Evolutionary conservation across 1,140 invertebrate genomes (phyloP), one percentile per base, ranked within the genome.

Genomic region (Drosophila micromelanica): DNA sequence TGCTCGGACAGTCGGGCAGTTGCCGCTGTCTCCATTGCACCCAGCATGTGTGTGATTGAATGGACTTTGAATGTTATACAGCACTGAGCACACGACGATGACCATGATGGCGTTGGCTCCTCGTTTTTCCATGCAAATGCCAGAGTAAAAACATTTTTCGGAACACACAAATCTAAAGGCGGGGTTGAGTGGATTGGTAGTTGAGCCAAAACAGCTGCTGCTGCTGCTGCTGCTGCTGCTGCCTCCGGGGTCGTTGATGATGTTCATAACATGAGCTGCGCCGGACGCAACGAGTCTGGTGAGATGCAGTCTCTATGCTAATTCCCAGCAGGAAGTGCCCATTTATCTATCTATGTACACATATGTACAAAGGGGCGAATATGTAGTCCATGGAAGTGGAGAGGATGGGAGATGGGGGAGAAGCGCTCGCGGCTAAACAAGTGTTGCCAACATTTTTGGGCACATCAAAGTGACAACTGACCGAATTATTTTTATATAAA

Each of bases 401-500:
- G 6, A 5, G n/a, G 6, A 15, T 30, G 27, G 17, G 8, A 23
- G 35, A 49, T 59, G 76, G 60, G 38, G 38, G 45, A 64, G 38
- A 42, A 73, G 68, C 55, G 84, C 84, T 71, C 46, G 79, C 64
- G 84, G 84, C 79, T 56, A 76, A 79, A 79, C 79, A 82, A 78
- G 76, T 54, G 74, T 76, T 73, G 56, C 64, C 40, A 56, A 70
- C 63, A 78, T 63, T 69, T 51, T 67, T 62, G 52, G 57, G 37
- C 62, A 89, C 68, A 79, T 89, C 76, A 79, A 87, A 89, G 76
- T 71, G 75, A 86, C 78, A 82, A 87, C 76, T 89, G 78, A 79
- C 84, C 71, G 76, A 65, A 82, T 82, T 87, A 81, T 68, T 67
- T 61, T 68, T 69, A 49, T 59, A 43, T 45, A 51, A 38, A 59